Conservation (phyloP, 2,888 invertebrate species). For the Troides aeacus region DNA sequence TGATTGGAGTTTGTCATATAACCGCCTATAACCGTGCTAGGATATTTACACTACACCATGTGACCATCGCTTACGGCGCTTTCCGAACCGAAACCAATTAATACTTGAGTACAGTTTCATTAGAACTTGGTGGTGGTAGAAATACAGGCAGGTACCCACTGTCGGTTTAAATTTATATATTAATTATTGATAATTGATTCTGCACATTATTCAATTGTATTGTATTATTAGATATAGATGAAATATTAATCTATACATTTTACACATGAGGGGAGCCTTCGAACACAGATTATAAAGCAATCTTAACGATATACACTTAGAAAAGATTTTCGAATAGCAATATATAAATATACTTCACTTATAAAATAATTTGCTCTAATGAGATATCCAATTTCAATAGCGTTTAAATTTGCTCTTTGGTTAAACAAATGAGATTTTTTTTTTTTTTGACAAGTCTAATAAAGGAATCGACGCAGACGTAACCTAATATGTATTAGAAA, state of each 20-base stretch:
- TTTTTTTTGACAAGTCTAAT: slow-evolving; percentile 32
- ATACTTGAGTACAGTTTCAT: no score
- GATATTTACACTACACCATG: no score
- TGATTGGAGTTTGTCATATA: no score
- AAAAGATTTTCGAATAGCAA: slow-evolving; percentile 4
- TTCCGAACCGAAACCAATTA: no score
- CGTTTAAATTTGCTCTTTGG: slow-evolving; percentile 60
- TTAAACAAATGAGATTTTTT: slow-evolving; percentile 47
- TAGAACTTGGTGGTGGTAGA: no score
- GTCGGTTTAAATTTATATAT: no score
- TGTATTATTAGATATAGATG: neutral
- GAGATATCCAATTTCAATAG: slow-evolving; percentile 36
- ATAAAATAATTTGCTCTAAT: slow-evolving; percentile 30
- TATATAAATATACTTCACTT: slow-evolving; percentile 6
- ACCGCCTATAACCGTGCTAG: no score
- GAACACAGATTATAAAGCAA: neutral
- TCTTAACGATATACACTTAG: neutral
- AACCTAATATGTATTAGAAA: slow-evolving; percentile 13
- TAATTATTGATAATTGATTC: neutral
- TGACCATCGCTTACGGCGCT: no score
- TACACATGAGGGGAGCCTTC: no score
- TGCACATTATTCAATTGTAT: neutral
- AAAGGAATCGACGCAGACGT: slow-evolving; percentile 13
- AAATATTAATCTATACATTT: neutral
- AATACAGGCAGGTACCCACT: no score